A percentile compares a stretch with the other conserved stretches of the same genome.
phyloP scores from a whole-genome alignment of 2,113 vertebrate genomes.

The Probosciger aterrimus region DNA sequence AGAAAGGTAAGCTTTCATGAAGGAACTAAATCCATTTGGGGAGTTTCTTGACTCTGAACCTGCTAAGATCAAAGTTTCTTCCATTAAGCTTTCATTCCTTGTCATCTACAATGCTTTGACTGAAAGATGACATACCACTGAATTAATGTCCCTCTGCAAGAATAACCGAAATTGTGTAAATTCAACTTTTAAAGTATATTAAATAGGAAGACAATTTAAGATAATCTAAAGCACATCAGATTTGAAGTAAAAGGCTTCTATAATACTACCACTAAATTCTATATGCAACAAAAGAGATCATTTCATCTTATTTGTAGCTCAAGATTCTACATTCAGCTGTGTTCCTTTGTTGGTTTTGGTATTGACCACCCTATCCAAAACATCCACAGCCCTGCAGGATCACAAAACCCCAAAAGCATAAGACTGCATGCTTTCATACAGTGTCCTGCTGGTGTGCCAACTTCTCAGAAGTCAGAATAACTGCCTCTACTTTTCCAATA shows the following conservation, averaged over 20 bases:
- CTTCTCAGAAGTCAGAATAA: not conserved
- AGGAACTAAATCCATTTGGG: not conserved
- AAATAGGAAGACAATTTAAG: not conserved
- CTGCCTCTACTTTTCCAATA: not conserved
- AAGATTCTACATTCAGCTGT: not conserved
- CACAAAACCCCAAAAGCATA: not conserved
- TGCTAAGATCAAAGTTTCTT: not conserved
- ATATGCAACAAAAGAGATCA: not conserved
- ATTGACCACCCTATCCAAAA: not conserved
- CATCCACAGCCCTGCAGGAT: not conserved
- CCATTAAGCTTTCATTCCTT: not conserved
- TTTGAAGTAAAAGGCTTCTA: not conserved
- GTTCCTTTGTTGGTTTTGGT: not conserved
- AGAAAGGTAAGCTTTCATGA: not conserved
- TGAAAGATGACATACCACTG: not conserved
- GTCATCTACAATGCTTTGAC: not conserved
- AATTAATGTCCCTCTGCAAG: not conserved
- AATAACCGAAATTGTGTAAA: not conserved
- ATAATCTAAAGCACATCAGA: not conserved
- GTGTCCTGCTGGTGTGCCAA: not conserved
- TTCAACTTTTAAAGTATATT: not conserved
- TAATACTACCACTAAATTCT: not conserved
- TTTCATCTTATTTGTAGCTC: not conserved
- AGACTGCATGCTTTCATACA: no score
- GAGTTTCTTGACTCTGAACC: not conserved